Evolutionary conservation across 2,113 vertebrate species (phyloP).

Genomic region (Serinus canaria): DNA sequence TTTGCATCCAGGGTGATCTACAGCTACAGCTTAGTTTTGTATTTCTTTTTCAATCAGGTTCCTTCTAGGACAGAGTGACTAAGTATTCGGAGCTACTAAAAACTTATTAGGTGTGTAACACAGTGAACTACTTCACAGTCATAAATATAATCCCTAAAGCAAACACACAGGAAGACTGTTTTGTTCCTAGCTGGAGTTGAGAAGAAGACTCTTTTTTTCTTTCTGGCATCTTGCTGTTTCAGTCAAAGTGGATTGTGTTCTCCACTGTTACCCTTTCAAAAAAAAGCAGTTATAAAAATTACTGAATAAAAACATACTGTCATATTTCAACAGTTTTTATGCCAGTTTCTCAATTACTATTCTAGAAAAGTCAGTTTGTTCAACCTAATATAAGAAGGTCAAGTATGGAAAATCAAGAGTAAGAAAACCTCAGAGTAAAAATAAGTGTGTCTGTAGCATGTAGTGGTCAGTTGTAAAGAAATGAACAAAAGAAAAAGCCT

Average conservation of each 20-base stretch:
- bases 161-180: not conserved
- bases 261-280: not conserved
- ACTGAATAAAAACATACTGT: not conserved
- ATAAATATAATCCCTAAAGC: slow-evolving; percentile 19
- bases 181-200: not conserved
- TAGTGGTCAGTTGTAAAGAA: slow-evolving; percentile 39
- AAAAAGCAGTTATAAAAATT: not conserved
- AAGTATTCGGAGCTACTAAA: slow-evolving; percentile 46
- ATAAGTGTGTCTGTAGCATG: not conserved
- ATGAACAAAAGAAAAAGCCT: not conserved
- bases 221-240: not conserved
- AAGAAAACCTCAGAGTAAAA: not conserved
- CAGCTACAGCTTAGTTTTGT: slow-evolving; percentile 31
- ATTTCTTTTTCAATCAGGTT: not conserved
- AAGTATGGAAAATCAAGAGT: slow-evolving; percentile 23
- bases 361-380: slow-evolving; percentile 26
- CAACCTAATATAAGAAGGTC: slow-evolving; percentile 22
- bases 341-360: not conserved
- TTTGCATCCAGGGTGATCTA: slow-evolving; percentile 16
- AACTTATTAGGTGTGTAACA: slow-evolving; percentile 37
- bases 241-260: not conserved
- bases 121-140: slow-evolving; percentile 36
- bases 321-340: not conserved
- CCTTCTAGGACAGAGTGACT: not conserved
- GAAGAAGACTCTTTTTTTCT: not conserved